phyloP scores from a whole-genome alignment of 2,113 vertebrate genomes.

The Hiodon alosoides region DNA sequence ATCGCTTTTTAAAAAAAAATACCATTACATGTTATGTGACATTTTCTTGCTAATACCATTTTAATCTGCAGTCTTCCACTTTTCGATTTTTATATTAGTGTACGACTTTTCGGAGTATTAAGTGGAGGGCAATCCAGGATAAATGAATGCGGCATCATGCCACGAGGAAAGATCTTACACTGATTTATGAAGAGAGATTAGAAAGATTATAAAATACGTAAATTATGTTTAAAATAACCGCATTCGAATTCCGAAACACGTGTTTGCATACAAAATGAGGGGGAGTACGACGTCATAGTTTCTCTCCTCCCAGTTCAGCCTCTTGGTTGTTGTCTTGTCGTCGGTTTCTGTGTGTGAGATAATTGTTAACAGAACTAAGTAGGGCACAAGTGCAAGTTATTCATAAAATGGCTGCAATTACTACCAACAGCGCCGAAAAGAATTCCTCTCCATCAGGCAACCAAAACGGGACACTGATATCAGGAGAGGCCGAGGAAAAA shows the following conservation, averaged over 20 bases:
- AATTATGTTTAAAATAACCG: neutral
- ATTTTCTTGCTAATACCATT: no score
- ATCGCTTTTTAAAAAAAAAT: no score
- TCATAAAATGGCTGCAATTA: constrained; percentile 46
- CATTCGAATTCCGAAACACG: neutral
- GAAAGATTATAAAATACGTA: no score
- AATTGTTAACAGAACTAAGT: constrained; percentile 9
- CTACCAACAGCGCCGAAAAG: constrained; percentile 24
- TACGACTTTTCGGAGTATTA: no score
- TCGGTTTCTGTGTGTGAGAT: constrained; percentile 10
- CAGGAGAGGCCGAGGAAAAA: constrained; percentile 48
- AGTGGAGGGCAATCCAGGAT: no score
- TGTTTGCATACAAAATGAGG: neutral
- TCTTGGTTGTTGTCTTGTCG: neutral
- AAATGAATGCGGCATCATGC: no score
- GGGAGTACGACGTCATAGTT: neutral
- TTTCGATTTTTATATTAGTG: no score
- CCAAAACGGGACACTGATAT: constrained; percentile 18
- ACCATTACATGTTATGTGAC: no score
- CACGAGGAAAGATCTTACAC: no score
- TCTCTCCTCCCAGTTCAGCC: neutral
- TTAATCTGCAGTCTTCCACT: no score
- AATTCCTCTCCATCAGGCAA: constrained; percentile 14
- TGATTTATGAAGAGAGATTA: no score
- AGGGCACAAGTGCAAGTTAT: constrained; percentile 4